Conservation (phyloP, 2,888 invertebrate species). For the Geophilus truncorum region DNA sequence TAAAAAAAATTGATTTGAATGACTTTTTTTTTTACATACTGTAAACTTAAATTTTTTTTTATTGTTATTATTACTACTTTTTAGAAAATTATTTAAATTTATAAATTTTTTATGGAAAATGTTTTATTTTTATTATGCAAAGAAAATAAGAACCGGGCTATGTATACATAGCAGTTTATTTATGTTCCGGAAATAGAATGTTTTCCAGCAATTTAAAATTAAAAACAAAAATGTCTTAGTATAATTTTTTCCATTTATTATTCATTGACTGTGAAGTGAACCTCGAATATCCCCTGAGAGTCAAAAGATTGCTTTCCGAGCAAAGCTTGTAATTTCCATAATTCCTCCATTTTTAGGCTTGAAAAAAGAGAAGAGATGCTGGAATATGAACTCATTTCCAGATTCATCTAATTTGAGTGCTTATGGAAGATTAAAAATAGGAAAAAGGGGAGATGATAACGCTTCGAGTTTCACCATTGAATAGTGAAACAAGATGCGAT, state of each 20-base stretch:
- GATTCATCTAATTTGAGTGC: not conserved
- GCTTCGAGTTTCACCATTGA: not conserved
- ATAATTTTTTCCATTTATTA: not conserved
- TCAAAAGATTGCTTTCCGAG: not conserved
- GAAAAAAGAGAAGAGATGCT: not conserved
- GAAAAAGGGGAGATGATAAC: not conserved
- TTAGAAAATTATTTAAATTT: too few relatives aligned
- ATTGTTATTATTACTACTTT: too few relatives aligned
- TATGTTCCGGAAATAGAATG: too few relatives aligned
- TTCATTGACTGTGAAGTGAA: not conserved
- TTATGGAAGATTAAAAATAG: not conserved
- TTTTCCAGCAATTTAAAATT: not conserved
- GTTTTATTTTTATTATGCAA: too few relatives aligned
- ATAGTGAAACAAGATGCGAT: not conserved
- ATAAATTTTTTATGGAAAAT: too few relatives aligned
- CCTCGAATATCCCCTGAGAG: not conserved
- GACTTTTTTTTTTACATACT: not conserved
- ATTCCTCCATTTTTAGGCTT: not conserved
- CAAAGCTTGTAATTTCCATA: not conserved
- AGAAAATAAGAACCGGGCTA: too few relatives aligned
- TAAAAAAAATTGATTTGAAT: not conserved
- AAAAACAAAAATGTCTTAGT: not conserved
- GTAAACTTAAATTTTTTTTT: not conserved
- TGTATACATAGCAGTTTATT: too few relatives aligned
- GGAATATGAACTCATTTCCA: not conserved